A percentile compares a stretch with the other conserved stretches of the same genome.
These are phyloP conservation scores for Pseudomyrmex flavicornis DNA, from an alignment of 1,140 invertebrate species.

Conservation along the genomic window DNA sequence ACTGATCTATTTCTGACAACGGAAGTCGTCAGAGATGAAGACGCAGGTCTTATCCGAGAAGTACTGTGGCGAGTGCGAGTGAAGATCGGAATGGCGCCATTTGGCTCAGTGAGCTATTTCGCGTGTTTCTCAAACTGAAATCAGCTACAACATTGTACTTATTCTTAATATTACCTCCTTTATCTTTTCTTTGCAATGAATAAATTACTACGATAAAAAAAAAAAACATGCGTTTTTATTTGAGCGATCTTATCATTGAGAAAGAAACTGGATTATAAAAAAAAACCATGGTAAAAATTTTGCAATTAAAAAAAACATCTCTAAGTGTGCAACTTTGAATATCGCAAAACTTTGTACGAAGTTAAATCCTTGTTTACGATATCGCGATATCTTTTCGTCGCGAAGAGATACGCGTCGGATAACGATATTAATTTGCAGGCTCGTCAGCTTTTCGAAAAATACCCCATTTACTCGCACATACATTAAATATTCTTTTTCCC, in stretches of 20 bases:
- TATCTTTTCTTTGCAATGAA: conserved; percentile 62
- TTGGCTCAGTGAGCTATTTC: conserved; percentile 3
- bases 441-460: conserved; percentile 62
- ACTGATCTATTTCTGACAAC: too few relatives aligned
- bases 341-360: not conserved
- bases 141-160: conserved; percentile 67
- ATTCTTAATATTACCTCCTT: conserved; percentile 59
- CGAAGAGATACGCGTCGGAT: conserved; percentile 22
- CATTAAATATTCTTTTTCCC: conserved; percentile 42
- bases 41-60: too few relatives aligned
- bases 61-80: too few relatives aligned
- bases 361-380: conserved; percentile 20
- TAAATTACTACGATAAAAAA: conserved; percentile 62
- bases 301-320: not conserved
- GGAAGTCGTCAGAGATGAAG: too few relatives aligned
- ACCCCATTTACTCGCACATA: conserved; percentile 55
- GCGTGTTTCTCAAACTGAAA: conserved; percentile 40
- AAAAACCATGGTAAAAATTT: not conserved
- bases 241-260: not conserved
- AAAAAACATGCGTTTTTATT: conserved; percentile 42
- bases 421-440: conserved; percentile 65
- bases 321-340: not conserved
- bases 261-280: not conserved
- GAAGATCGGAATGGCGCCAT: conserved; percentile 5
- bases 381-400: not conserved